A percentile compares a stretch with the other conserved stretches of the same genome.
Conservation (phyloP, 2,113 vertebrate species). For the Pelobates fuscus region DNA sequence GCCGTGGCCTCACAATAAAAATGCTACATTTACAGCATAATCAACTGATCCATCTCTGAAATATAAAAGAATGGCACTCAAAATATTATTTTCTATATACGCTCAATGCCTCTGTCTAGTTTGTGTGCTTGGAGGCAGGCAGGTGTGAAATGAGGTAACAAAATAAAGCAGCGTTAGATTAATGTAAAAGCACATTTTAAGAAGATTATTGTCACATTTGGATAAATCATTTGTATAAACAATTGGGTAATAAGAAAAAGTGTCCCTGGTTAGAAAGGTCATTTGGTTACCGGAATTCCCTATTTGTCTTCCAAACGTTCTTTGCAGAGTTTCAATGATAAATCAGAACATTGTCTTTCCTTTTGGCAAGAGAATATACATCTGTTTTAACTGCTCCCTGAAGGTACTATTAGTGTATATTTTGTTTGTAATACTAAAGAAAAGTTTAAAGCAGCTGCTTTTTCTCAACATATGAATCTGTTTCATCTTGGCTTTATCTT, state of each 20-base stretch:
- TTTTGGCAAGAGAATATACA: slow-evolving; percentile 15
- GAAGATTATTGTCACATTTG: slow-evolving; percentile 37
- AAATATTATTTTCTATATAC: slow-evolving; percentile 33
- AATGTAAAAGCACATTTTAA: slow-evolving; percentile 34
- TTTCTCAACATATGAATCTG: background rate
- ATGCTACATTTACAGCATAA: slow-evolving; percentile 45
- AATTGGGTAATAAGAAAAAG: slow-evolving; percentile 39
- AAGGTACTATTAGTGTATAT: slow-evolving; percentile 11
- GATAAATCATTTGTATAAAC: slow-evolving; percentile 44
- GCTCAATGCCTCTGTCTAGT: slow-evolving; percentile 10
- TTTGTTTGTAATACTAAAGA: slow-evolving; percentile 14
- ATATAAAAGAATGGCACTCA: slow-evolving; percentile 11
- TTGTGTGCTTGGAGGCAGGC: slow-evolving; percentile 41
- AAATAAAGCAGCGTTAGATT: slow-evolving; percentile 44
- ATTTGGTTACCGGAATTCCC: slow-evolving; percentile 33
- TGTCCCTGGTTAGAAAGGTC: slow-evolving; percentile 32
- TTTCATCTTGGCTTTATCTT: background rate
- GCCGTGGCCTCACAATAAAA: slow-evolving; percentile 37
- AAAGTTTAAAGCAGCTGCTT: background rate
- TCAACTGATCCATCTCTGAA: slow-evolving; percentile 44
- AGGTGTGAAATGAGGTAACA: slow-evolving; percentile 50
- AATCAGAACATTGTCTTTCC: slow-evolving; percentile 21
- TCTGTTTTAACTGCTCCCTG: slow-evolving; percentile 4
- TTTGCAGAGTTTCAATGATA: slow-evolving; percentile 22
- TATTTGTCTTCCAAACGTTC: slow-evolving; percentile 17